Percentiles rank a stretch among this genome's conserved stretches.
Conservation (phyloP, 2,797 vertebrate species). For the Orientallactaga sibirica region DNA sequence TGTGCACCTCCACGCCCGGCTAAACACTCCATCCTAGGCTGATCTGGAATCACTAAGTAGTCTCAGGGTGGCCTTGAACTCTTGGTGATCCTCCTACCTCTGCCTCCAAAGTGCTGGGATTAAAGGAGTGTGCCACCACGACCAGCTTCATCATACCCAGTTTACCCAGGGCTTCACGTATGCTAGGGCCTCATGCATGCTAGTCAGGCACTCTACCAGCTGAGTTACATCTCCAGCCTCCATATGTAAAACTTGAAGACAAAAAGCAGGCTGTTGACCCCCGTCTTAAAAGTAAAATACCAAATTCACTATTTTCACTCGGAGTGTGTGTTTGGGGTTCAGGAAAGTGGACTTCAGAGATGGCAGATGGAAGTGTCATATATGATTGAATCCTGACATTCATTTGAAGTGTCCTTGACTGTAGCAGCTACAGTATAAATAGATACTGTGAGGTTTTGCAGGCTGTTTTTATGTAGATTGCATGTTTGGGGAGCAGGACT, state of each 20-base stretch:
- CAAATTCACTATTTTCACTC: slow-evolving; percentile 47
- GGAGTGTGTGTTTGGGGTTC: not conserved
- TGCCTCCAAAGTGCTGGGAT: not conserved
- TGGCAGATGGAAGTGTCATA: not conserved
- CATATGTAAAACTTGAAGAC: not conserved
- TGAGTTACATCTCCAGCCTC: not conserved
- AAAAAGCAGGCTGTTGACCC: slow-evolving; percentile 4
- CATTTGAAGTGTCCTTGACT: not conserved
- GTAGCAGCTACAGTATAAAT: slow-evolving; percentile 45
- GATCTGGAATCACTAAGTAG: no score
- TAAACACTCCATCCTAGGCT: no score
- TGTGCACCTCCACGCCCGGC: not conserved
- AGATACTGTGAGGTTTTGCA: slow-evolving; percentile 21
- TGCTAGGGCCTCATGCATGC: not conserved
- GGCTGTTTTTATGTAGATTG: slow-evolving; percentile 66
- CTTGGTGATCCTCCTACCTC: not conserved
- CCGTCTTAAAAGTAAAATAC: slow-evolving; percentile 45
- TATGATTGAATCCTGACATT: slow-evolving; percentile 17
- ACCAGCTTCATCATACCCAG: not conserved
- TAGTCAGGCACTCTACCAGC: not conserved
- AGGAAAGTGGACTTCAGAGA: slow-evolving; percentile 4
- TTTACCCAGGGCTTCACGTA: not conserved
- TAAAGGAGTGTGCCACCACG: not conserved
- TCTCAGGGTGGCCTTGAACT: not conserved
- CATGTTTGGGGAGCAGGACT: slow-evolving; percentile 60